Base-by-base conservation (phyloP, 2,797 vertebrate genomes). In the Microhierax caerulescens region DNA sequence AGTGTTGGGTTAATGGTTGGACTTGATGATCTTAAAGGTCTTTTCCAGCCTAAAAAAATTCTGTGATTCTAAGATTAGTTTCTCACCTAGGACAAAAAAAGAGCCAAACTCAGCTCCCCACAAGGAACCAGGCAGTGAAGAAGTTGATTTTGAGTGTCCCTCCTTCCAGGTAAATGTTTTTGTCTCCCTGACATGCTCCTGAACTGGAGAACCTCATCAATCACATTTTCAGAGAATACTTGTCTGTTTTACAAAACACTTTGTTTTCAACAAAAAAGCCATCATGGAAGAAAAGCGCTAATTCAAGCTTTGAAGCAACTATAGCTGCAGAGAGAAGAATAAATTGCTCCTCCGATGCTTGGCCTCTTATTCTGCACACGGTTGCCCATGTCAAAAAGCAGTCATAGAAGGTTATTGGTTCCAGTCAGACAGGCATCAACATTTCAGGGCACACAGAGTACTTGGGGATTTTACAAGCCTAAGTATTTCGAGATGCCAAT, bases 241-340 rank as follows among this genome's bases (percentile, higher is more conserved):
- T 13, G 18, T 30, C 45, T 4, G 5, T 57, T 91, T 95, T 57
- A 56, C 22, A n/a, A 51, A 88, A 54, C 0, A 0, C 8, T 76
- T 92, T 76, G 19, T 6, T 80, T 87, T 88, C 50, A 64, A 77
- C 17, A 41, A 63, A 91, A 63, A 36, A 36, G 27, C 8, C 0
- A 0, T 67, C 24, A 39, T 27, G 25, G 41, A 83, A 74, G 28
- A 83, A 74, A 80, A 79, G 28, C 0, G 0, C 14, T 51, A 50
- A 63, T 34, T 59, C n/a, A 68, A 77, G 21, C 39, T 63, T 53
- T 91, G 73, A 81, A 81, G 24, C 23, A 51, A 14, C 32, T 56
- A 7, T 9, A 76, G 47, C 37, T 82, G 48, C 63, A 61, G 83
- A 86, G 32, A 68, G 41, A 25, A 56, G 14, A 89, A 69, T n/a